A percentile compares a stretch with the other conserved stretches of the same genome.
Evolutionary conservation across 2,113 vertebrate genomes (phyloP).

Genomic region (Tragulus kanchil): DNA sequence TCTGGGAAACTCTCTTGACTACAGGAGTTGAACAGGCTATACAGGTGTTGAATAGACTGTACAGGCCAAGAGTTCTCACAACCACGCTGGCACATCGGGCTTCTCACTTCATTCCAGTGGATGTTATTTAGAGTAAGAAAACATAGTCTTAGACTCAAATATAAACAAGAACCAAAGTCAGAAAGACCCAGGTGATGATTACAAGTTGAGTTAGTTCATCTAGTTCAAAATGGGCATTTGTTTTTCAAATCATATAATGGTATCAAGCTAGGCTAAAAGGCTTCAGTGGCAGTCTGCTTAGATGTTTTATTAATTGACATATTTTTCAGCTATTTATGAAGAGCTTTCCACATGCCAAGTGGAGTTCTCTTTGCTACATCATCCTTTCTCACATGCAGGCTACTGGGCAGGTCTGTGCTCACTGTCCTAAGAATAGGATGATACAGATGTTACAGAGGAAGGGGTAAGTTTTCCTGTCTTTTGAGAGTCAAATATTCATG

Average conservation of each 20-base stretch:
- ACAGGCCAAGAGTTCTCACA: background rate
- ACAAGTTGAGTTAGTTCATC: background rate
- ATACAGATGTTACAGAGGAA: background rate
- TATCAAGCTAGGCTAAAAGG: background rate
- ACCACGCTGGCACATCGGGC: background rate
- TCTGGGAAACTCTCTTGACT: background rate
- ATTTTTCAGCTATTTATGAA: background rate
- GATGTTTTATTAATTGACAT: background rate
- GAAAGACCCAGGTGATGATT: background rate
- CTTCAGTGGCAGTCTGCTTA: background rate
- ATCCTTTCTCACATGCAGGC: background rate
- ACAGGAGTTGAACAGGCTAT: background rate
- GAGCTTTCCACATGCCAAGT: background rate
- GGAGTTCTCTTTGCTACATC: background rate
- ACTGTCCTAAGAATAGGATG: background rate
- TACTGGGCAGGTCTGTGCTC: background rate
- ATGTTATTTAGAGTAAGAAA: background rate
- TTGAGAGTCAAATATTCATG: background rate
- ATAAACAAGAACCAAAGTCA: background rate
- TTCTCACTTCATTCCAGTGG: background rate
- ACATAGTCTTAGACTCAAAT: background rate
- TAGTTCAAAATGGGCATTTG: background rate
- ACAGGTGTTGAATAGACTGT: background rate
- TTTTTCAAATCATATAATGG: background rate
- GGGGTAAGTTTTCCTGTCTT: background rate